Base-by-base conservation (phyloP, 2,797 vertebrate genomes). In the Danio tinwini region DNA sequence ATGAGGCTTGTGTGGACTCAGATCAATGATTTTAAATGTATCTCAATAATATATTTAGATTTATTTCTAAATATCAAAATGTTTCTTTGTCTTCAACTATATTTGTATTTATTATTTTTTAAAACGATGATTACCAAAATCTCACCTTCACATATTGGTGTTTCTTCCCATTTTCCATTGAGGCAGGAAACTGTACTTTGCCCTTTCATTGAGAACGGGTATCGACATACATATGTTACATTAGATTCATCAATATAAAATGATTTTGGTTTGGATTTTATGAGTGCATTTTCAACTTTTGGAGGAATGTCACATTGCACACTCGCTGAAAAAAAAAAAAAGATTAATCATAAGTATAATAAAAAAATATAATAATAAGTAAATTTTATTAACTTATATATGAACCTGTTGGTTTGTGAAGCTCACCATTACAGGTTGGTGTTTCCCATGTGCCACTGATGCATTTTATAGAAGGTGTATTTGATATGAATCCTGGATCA, bases 251-350 rank as follows among this genome's bases (percentile, higher is more conserved):
- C 6, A 16, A 0, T 0, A 50, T 80, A 70, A 0, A 6, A 6
- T 0, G 53, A 44, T 59, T 44, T 0, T 37, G 1, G 45, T 2
- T 62, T 1, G 16, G 17, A 29, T 10, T 2, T 19, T 13, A 86
- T 62, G 13, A 59, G 17, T 44, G 74, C 85, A 69, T 84, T 39
- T 71, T 68, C 49, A 42, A 82, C 42, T 70, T 58, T 45, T 13
- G 71, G 73, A 62, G 91, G 91, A 8, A 42, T 13, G 0, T 0
- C 0, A 80, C 91, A 92, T 2, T 0, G 0, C 0, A 0, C 0
- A 0, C 0, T n/a, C 3, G 47, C 8, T 40, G 1, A 5, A 74
- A 53, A 21, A 7, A 19, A n/a, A 9, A n/a, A n/a, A n/a, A n/a
- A n/a, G n/a, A n/a, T n/a, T n/a, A n/a, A n/a, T n/a, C n/a, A n/a